A percentile compares a stretch with the other conserved stretches of the same genome.
Conservation (phyloP, 2,797 vertebrate species). For the Meda fulgida region DNA sequence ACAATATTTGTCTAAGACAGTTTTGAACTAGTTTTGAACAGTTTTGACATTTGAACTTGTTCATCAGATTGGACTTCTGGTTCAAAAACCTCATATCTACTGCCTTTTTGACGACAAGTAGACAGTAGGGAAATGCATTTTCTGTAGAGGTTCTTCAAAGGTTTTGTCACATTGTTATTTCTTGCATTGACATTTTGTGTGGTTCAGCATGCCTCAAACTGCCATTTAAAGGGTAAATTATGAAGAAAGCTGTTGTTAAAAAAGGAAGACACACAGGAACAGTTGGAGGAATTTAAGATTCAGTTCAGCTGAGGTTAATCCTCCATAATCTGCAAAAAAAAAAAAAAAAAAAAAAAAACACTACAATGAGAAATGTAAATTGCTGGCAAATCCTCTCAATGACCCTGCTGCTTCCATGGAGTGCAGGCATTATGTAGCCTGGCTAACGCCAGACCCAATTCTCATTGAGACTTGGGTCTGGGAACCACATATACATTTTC, state of each 20-base stretch:
- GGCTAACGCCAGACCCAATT: too few species aligned
- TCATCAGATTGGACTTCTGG: neutral
- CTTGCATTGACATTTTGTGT: conserved; percentile 7
- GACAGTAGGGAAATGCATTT: neutral
- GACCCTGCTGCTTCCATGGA: conserved; percentile 48
- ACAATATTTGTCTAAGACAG: neutral
- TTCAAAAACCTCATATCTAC: neutral
- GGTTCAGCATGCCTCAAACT: neutral
- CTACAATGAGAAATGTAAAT: conserved; percentile 53
- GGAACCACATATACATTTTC: too few species aligned
- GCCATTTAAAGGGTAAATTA: conserved; percentile 25
- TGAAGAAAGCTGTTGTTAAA: neutral
- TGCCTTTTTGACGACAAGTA: neutral
- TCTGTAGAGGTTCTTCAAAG: neutral
- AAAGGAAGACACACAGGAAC: neutral
- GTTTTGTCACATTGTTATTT: conserved; percentile 14
- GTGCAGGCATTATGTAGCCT: conserved; percentile 36
- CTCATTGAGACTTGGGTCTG: too few species aligned
- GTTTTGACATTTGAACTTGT: neutral
- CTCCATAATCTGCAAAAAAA: conserved; percentile 47
- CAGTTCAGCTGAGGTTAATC: conserved; percentile 51
- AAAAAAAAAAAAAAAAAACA: conserved; percentile 46
- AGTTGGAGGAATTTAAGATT: conserved; percentile 30
- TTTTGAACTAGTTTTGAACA: neutral
- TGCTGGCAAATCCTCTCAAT: conserved; percentile 13